Evolutionary conservation across 2,797 vertebrate species (phyloP).

Genomic region (Lutjanus campechanus): DNA sequence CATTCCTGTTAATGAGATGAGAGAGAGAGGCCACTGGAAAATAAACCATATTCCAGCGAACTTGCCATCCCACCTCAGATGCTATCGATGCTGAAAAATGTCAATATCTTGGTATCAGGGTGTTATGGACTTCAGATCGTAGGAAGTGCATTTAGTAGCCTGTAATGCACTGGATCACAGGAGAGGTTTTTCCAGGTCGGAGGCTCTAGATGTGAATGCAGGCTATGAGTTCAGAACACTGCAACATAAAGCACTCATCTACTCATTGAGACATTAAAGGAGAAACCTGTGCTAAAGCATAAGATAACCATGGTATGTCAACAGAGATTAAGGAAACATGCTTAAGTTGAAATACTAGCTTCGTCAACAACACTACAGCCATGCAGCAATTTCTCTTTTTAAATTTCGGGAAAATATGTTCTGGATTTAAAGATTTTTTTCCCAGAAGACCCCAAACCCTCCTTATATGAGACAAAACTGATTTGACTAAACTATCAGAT

Average conservation of each 20-base stretch:
- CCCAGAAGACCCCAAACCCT: background rate
- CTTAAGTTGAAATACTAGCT: too few species aligned
- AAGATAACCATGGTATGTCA: too few species aligned
- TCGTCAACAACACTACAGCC: too few species aligned
- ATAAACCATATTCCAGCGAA: constrained; percentile 26
- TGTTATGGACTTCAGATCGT: constrained; percentile 10
- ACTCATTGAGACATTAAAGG: background rate
- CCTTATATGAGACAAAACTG: background rate
- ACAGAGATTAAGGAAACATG: too few species aligned
- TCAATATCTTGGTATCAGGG: background rate
- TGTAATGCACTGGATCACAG: background rate
- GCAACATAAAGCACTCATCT: constrained; percentile 2
- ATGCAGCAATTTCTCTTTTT: too few species aligned
- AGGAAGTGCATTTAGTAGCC: background rate
- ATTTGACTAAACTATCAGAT: background rate
- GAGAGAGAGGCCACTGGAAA: constrained; percentile 36
- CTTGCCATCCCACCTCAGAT: constrained; percentile 18
- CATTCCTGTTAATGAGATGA: constrained; percentile 60
- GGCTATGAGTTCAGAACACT: background rate
- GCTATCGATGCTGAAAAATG: constrained; percentile 6
- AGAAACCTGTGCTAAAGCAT: too few species aligned
- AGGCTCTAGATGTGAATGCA: background rate
- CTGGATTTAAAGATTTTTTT: background rate
- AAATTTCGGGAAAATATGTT: too few species aligned
- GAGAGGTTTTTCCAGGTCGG: background rate